Percentiles rank a stretch among this genome's conserved stretches.
These are phyloP conservation scores for Graphium colonna DNA, from an alignment of 2,888 invertebrate genomes.

Conservation along the genomic window DNA sequence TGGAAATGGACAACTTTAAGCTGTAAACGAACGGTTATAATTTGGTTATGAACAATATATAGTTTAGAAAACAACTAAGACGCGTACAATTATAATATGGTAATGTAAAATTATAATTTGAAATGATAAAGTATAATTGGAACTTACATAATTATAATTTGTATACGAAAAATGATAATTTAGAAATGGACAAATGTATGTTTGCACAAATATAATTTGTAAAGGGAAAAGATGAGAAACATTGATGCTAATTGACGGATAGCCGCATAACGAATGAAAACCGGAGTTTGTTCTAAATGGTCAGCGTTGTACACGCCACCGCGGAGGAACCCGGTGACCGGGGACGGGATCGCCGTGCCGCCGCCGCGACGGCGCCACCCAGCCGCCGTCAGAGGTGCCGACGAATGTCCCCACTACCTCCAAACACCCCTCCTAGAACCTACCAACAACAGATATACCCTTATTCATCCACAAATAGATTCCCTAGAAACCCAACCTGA, in stretches of 20 bases:
- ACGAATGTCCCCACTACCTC: too few species aligned
- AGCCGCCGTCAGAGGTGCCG: conserved; percentile 74
- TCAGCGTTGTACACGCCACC: conserved; percentile 72
- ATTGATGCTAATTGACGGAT: conserved; percentile 29
- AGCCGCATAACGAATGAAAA: conserved; percentile 58
- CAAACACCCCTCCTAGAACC: too few species aligned
- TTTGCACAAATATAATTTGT: conserved; percentile 5
- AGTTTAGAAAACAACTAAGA: too few species aligned
- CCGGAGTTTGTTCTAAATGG: conserved; percentile 72
- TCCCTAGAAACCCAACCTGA: conserved; percentile 23
- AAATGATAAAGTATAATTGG: conserved; percentile 5
- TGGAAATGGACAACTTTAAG: too few species aligned
- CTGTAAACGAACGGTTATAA: too few species aligned
- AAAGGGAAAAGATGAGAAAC: conserved; percentile 20
- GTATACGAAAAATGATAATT: conserved; percentile 7
- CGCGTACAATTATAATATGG: background rate
- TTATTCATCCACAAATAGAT: too few species aligned
- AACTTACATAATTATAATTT: conserved; percentile 9
- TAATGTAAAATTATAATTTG: conserved; percentile 5
- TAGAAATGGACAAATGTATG: too few species aligned
- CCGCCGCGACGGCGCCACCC: conserved; percentile 73
- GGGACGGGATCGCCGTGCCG: conserved; percentile 79
- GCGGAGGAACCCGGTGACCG: conserved; percentile 83
- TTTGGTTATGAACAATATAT: background rate
- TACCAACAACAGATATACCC: too few species aligned